These are phyloP conservation scores for Lethocerus indicus DNA, from an alignment of 1,140 invertebrate genomes.

Conservation along the genomic window DNA sequence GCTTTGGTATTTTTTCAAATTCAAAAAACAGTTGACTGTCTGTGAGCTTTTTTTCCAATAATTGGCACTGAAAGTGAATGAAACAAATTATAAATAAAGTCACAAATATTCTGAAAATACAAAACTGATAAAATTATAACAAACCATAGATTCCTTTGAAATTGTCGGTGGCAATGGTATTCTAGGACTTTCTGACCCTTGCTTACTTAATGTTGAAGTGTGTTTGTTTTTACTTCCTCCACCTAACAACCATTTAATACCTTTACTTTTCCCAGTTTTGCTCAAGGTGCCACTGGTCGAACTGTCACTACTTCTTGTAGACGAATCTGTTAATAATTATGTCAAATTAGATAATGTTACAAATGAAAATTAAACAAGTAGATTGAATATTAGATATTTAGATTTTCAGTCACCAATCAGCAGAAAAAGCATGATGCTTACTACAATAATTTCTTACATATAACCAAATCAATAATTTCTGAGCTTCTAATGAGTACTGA, in stretches of 20 bases:
- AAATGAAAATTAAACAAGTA: background rate
- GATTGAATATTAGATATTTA: too few relatives aligned
- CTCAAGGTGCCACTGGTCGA: slow-evolving; percentile 15
- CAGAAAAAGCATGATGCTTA: too few relatives aligned
- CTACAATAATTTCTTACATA: too few relatives aligned
- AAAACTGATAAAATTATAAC: slow-evolving; percentile 21
- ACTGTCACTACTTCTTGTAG: slow-evolving; percentile 15
- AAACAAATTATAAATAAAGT: background rate
- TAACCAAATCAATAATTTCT: too few relatives aligned
- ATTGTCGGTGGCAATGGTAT: slow-evolving; percentile 48
- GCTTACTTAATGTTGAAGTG: slow-evolving; percentile 7
- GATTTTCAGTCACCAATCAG: too few relatives aligned
- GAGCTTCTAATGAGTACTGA: too few relatives aligned
- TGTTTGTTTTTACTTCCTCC: slow-evolving; percentile 17
- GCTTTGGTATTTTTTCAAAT: slow-evolving; percentile 73
- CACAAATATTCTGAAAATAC: background rate
- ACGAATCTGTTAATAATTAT: slow-evolving; percentile 16
- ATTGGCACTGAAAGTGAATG: slow-evolving; percentile 42
- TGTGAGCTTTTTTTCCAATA: slow-evolving; percentile 60
- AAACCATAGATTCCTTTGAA: slow-evolving; percentile 57
- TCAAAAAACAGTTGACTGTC: slow-evolving; percentile 70
- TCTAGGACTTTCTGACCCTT: slow-evolving; percentile 27
- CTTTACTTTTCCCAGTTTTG: slow-evolving; percentile 18
- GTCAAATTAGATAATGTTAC: background rate
- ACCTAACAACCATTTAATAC: slow-evolving; percentile 20